Conservation (phyloP, 1,140 invertebrate species). For the Caenorhabditis inopinata region DNA sequence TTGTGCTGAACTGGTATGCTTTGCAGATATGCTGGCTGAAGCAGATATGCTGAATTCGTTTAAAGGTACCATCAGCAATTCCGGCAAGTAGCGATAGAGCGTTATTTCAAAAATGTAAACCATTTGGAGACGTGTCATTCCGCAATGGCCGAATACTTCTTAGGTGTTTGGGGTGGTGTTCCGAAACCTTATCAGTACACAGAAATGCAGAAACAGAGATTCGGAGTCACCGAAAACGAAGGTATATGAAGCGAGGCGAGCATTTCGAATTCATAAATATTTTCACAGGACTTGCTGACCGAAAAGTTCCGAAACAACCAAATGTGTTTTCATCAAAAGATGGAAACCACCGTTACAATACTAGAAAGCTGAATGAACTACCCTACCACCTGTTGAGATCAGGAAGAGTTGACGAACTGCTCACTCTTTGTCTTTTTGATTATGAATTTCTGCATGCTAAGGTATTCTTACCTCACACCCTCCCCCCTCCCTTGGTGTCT, state of each 20-base stretch:
- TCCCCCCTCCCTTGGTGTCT: too few relatives aligned
- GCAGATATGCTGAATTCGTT: neutral
- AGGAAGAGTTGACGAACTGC: slow-evolving; percentile 85
- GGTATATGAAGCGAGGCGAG: neutral
- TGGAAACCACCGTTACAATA: slow-evolving; percentile 72
- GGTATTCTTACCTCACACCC: too few relatives aligned
- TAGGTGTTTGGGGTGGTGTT: slow-evolving; percentile 80
- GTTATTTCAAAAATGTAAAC: slow-evolving; percentile 96
- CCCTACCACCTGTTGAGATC: slow-evolving; percentile 89
- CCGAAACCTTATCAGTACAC: slow-evolving; percentile 95
- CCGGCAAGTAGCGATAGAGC: slow-evolving; percentile 83
- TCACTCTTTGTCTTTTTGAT: slow-evolving; percentile 90
- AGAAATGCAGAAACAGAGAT: slow-evolving; percentile 84
- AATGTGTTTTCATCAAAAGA: slow-evolving; percentile 78
- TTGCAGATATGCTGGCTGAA: slow-evolving; percentile 67
- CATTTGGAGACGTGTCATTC: slow-evolving; percentile 94
- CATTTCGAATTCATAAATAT: slow-evolving; percentile 71
- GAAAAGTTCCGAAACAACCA: slow-evolving; percentile 92
- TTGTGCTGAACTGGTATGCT: slow-evolving; percentile 96
- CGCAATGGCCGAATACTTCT: slow-evolving; percentile 93
- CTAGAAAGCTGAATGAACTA: slow-evolving; percentile 74
- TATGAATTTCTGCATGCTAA: slow-evolving; percentile 94
- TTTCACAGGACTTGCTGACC: slow-evolving; percentile 86
- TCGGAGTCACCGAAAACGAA: slow-evolving; percentile 71
- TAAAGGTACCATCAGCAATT: slow-evolving; percentile 79